Base-by-base conservation (phyloP, 2,797 vertebrate species). In the Adrianichthys oophorus region DNA sequence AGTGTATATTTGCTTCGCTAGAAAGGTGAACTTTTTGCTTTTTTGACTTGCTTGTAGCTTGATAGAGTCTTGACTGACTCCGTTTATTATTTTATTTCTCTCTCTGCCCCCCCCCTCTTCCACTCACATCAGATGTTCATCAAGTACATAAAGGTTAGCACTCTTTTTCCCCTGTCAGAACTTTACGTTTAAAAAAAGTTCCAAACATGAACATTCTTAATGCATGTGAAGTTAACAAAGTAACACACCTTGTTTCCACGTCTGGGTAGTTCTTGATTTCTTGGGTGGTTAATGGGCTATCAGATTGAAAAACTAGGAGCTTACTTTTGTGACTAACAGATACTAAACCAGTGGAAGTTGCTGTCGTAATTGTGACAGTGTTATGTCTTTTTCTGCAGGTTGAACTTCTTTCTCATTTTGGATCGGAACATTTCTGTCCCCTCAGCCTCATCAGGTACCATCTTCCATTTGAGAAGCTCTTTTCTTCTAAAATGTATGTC, bases 111-210 rank as follows among this genome's bases (percentile, higher is more conserved):
- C 73, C 82, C 90, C 83, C 88, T 81, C 88, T 91, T 82, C 90
- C 83, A 93, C 91, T 95, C 65, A 93, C 95, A 92, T 98, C 96
- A 99, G 98, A 99, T 98, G 97, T 99, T 98, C 97, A 98, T 98
- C 97, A 98, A 98, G 90, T 98, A 98, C 94, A 95, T 99, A 93
- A 99, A 98, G 98, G 98, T 99, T 97, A 96, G 97, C 93, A 93
- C 87, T 85, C 89, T 90, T 89, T 85, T 93, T 87, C 92, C 85
- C 84, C 65, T 74, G 64, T 83, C 70, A 63, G 62, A 76, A 74
- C 62, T 70, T 62, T 92, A 83, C 63, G 72, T 86, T 83, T 67
- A 78, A 78, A 66, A 41, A 56, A 44, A 41, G 17, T 42, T 15
- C 48, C 14, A 15, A 47, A 23, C 19, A 5, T 72, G 82, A 61